Evolutionary conservation across 2,797 vertebrate genomes (phyloP).

Genomic region (Spatula versicolor): DNA sequence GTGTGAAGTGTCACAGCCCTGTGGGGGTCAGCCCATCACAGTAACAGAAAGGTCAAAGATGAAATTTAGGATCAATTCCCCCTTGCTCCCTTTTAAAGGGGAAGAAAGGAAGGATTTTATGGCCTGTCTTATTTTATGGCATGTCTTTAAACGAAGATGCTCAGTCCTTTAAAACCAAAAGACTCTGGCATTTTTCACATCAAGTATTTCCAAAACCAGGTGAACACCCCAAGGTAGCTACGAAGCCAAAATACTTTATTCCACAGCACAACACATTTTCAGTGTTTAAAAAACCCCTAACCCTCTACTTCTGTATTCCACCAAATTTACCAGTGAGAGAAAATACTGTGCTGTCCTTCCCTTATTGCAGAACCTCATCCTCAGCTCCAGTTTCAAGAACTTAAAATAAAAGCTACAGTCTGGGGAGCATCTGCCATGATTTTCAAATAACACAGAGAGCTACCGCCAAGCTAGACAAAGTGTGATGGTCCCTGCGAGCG

Average conservation of each 20-base stretch:
- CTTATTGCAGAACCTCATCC: not conserved
- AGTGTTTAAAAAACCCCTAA: not conserved
- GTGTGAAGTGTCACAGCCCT: not conserved
- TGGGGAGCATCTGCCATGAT: not conserved
- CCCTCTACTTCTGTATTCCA: not conserved
- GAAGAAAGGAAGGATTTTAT: not conserved
- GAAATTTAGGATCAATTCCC: not conserved
- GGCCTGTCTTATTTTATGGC: not conserved
- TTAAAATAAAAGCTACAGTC: not conserved
- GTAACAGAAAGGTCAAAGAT: not conserved
- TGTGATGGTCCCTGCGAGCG: not conserved
- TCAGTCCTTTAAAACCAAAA: not conserved
- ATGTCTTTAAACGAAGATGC: not conserved
- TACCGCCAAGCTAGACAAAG: not conserved
- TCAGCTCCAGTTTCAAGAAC: not conserved
- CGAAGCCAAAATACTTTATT: not conserved
- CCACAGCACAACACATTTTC: not conserved
- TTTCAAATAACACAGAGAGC: not conserved
- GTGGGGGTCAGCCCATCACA: not conserved
- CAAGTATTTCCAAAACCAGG: not conserved
- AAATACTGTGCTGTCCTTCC: not conserved
- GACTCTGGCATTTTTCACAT: not conserved
- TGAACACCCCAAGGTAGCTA: not conserved
- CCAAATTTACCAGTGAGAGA: not conserved
- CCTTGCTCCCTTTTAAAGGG: not conserved